Evolutionary conservation across 2,888 invertebrate genomes (phyloP).

Genomic region (Brassicogethes aeneus): DNA sequence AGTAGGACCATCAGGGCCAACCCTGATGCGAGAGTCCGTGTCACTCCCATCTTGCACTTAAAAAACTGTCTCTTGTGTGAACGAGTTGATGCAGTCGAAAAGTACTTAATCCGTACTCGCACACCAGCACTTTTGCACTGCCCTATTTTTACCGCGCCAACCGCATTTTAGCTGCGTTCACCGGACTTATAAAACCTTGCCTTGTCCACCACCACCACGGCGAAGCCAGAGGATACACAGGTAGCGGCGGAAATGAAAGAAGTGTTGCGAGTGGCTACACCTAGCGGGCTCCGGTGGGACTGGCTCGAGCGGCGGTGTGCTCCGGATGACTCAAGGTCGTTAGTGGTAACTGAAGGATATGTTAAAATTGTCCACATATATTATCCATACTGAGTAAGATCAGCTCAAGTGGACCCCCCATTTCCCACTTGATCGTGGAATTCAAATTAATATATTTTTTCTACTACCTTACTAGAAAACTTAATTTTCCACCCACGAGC

Average conservation of each 20-base stretch:
- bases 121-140: conserved; percentile 22
- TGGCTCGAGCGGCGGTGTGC: not conserved
- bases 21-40: not conserved
- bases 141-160: conserved; percentile 54
- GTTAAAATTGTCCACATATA: no score
- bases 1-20: not conserved
- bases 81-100: not conserved
- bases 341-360: no score
- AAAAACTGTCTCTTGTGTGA: not conserved
- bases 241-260: not conserved
- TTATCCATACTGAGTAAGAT: no score
- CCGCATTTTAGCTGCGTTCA: conserved; percentile 46
- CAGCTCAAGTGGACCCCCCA: no score
- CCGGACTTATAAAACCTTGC: conserved; percentile 57
- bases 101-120: not conserved
- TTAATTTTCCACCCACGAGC: no score
- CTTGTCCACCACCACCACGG: conserved; percentile 34
- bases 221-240: no score
- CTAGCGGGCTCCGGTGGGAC: not conserved
- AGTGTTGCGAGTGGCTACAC: not conserved
- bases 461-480: no score
- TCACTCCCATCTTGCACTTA: not conserved
- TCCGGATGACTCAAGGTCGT: not conserved
- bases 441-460: no score
- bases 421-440: no score